A percentile compares a stretch with the other conserved stretches of the same genome.
Evolutionary conservation across 1,140 invertebrate species (phyloP).

Genomic region (Diorhabda carinulata): DNA sequence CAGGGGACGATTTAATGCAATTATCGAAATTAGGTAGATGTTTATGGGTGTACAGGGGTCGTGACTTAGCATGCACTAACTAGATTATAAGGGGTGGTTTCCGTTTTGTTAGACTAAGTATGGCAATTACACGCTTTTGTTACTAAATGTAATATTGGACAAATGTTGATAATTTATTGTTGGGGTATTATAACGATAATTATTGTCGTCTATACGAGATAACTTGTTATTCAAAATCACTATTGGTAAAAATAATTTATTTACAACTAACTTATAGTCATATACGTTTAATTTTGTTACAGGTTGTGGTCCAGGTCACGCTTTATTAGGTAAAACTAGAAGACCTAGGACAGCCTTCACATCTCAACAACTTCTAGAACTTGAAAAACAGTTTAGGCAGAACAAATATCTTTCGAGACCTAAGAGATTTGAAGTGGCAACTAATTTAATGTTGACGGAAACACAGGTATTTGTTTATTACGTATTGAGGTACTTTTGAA

Average conservation of each 20-base stretch:
- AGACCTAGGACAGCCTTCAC: conserved; percentile 97
- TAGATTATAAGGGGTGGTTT: conserved; percentile 13
- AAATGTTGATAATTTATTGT: too few relatives aligned
- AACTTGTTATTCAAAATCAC: too few relatives aligned
- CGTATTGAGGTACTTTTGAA: conserved; percentile 15
- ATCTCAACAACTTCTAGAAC: conserved; percentile 92
- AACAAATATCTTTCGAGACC: conserved; percentile 98
- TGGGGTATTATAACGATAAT: too few relatives aligned
- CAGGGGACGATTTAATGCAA: conserved; percentile 10
- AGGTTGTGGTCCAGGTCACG: conserved; percentile 55
- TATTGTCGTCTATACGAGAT: too few relatives aligned
- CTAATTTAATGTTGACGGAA: conserved; percentile 94
- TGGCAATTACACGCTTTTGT: conserved; percentile 2
- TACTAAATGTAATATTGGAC: not conserved
- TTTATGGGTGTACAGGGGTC: conserved; percentile 10
- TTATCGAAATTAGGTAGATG: conserved; percentile 15
- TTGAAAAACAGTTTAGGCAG: conserved; percentile 97
- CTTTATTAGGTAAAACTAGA: conserved; percentile 89
- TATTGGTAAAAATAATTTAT: too few relatives aligned
- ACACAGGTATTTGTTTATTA: conserved; percentile 73
- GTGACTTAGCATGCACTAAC: conserved; percentile 9
- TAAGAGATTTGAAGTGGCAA: conserved; percentile 97
- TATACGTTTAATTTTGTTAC: conserved; percentile 28
- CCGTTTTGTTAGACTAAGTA: not conserved
- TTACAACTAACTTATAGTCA: too few relatives aligned